These are phyloP conservation scores for Achatina immaculata DNA, from an alignment of 1,140 invertebrate genomes.

Conservation along the genomic window DNA sequence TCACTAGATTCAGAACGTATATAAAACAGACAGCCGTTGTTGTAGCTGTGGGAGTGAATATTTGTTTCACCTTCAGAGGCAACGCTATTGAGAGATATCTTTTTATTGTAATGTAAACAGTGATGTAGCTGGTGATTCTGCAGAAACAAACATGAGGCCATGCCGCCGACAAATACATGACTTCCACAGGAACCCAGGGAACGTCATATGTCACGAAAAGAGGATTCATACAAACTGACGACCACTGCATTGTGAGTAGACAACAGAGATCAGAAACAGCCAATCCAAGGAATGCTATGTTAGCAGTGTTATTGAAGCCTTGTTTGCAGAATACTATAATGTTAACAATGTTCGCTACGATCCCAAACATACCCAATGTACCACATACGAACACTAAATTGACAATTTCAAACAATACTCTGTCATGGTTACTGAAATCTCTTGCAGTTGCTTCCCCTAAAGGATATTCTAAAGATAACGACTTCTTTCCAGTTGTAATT, in stretches of 20 bases:
- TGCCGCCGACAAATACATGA: not conserved
- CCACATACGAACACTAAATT: not conserved
- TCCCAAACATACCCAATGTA: not conserved
- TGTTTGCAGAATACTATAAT: not conserved
- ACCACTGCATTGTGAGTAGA: not conserved
- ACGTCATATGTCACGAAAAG: not conserved
- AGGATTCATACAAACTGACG: not conserved
- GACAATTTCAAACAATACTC: not conserved
- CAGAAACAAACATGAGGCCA: conserved; percentile 28
- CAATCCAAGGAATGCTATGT: conserved; percentile 1
- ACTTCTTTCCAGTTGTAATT: too few species aligned
- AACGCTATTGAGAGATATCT: conserved; percentile 18
- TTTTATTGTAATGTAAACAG: too few species aligned
- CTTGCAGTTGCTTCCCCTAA: too few species aligned
- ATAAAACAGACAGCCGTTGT: not conserved
- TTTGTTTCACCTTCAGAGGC: conserved; percentile 19
- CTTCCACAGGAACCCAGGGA: not conserved
- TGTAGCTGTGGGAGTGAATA: not conserved
- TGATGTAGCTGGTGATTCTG: too few species aligned
- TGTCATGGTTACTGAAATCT: too few species aligned
- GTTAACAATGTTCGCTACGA: not conserved
- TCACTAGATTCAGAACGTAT: not conserved
- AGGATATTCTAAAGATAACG: too few species aligned
- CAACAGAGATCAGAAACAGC: conserved; percentile 1
- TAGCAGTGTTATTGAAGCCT: conserved; percentile 1